These are phyloP conservation scores for Tyto alba DNA, from an alignment of 2,113 vertebrate species.

Conservation along the genomic window DNA sequence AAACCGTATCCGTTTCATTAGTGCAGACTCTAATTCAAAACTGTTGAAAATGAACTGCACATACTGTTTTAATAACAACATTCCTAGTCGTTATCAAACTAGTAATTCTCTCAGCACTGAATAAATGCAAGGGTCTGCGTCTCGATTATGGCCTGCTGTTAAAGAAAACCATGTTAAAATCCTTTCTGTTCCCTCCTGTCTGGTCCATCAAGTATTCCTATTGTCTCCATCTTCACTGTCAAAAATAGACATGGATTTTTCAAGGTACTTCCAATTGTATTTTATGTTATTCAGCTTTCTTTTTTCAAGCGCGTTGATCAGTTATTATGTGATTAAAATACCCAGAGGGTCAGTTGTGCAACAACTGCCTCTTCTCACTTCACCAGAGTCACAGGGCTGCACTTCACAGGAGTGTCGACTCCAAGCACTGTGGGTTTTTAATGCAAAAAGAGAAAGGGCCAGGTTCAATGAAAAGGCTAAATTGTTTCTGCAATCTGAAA, in stretches of 20 bases:
- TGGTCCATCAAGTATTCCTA: constrained; percentile 38
- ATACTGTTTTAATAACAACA: constrained; percentile 87
- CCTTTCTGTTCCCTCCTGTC: constrained; percentile 50
- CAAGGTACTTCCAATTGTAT: not conserved
- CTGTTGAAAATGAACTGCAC: constrained; percentile 85
- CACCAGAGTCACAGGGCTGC: not conserved
- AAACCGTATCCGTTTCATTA: constrained; percentile 86
- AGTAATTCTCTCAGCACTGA: constrained; percentile 81
- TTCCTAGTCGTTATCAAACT: constrained; percentile 82
- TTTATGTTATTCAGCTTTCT: not conserved
- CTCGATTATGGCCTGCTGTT: constrained; percentile 78
- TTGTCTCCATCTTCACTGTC: constrained; percentile 11
- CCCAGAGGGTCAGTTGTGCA: not conserved
- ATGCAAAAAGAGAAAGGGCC: not conserved
- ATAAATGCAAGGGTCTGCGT: constrained; percentile 71
- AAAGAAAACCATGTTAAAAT: constrained; percentile 70
- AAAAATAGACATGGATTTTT: not conserved
- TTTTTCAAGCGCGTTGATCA: constrained; percentile 11
- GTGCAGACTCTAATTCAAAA: constrained; percentile 84
- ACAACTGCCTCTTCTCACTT: not conserved
- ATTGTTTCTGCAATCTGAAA: not conserved
- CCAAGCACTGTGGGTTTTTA: not conserved
- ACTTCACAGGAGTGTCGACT: not conserved
- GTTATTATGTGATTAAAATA: not conserved
- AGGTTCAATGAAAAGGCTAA: not conserved